Base-by-base conservation (phyloP, 2,113 vertebrate genomes). In the Pedionomus torquatus region DNA sequence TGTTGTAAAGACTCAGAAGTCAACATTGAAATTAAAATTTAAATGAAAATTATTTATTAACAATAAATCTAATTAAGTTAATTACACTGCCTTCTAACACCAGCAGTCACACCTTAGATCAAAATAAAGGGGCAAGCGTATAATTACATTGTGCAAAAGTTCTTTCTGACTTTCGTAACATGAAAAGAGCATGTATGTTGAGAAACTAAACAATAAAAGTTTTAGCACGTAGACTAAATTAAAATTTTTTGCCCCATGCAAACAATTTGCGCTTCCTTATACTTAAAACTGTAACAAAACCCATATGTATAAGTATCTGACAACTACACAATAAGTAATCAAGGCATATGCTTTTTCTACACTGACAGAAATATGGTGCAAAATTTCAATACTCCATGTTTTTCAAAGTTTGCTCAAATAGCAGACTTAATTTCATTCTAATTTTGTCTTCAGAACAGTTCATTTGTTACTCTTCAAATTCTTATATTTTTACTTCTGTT, bases 101-200 rank as follows among this genome's bases (percentile, higher is more conserved):
- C 65, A 91, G 61, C 66, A 94, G 61, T 94, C 78, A 95, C 92
- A 95, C 88, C 83, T 96, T 25, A 66, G 75, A 89, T 95, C 90
- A 97, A 95, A 97, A 95, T 90, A 80, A 90, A 72, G 28, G 49
- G 63, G 41, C 37, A 97, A 86, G 86, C 7, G 13, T n/a, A 57
- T 86, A 97, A 93, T 74, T 66, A 86, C 26, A 24, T 46, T 49
- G 66, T 52, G 37, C 19, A 68, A 23, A 72, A 94, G 52, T 51
- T 82, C 39, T 68, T 58, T 58, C 35, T 79, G 71, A 92, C n/a
- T 48, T 69, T 80, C 24, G 77, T 19, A 83, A 72, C 66, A 3
- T 69, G 48, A 83, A 92, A 90, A 90, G 39, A 10, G 4, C 13
- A 64, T 6, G 23, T 49, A 68, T 15, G 18, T 41, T 65, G 82